Conservation (phyloP, 2,888 invertebrate genomes). For the Oeneis ivallda region DNA sequence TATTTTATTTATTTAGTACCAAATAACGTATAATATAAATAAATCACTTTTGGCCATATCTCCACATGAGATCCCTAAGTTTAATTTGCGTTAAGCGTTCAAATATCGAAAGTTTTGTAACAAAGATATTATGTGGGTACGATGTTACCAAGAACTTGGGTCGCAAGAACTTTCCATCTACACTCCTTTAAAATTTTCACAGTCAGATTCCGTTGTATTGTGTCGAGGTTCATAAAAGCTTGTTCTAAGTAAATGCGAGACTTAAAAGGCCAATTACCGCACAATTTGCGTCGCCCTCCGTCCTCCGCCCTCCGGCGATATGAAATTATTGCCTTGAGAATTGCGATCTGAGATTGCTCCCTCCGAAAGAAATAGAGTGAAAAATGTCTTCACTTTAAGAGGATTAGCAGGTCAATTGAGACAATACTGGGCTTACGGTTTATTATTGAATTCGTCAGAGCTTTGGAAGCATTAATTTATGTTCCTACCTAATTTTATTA, state of each 20-base stretch:
- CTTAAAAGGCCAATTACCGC: conserved; percentile 78
- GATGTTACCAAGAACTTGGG: too few relatives aligned
- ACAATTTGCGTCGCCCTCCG: conserved; percentile 70
- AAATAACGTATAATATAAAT: too few relatives aligned
- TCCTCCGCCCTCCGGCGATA: conserved; percentile 49
- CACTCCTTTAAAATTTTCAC: conserved; percentile 13
- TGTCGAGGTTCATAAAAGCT: conserved; percentile 61
- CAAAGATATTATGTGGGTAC: too few relatives aligned
- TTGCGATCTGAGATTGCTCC: conserved; percentile 56
- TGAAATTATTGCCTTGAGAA: conserved; percentile 66
- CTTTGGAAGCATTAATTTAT: not conserved
- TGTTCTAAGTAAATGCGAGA: conserved; percentile 60
- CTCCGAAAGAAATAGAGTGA: conserved; percentile 52
- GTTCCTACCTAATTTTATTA: too few relatives aligned
- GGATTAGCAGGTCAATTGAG: conserved; percentile 43
- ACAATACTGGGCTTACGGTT: conserved; percentile 16
- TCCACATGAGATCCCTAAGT: too few relatives aligned
- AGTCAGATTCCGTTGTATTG: conserved; percentile 40
- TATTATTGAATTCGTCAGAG: conserved; percentile 14
- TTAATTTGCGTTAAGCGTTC: too few relatives aligned
- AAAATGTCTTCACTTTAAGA: conserved; percentile 48
- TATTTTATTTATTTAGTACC: too few relatives aligned
- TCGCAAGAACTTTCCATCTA: not conserved
- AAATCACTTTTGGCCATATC: too few relatives aligned
- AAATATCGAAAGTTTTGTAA: not conserved